phyloP scores from a whole-genome alignment of 2,113 vertebrate genomes.

The Dolichallabes microphthalmus region DNA sequence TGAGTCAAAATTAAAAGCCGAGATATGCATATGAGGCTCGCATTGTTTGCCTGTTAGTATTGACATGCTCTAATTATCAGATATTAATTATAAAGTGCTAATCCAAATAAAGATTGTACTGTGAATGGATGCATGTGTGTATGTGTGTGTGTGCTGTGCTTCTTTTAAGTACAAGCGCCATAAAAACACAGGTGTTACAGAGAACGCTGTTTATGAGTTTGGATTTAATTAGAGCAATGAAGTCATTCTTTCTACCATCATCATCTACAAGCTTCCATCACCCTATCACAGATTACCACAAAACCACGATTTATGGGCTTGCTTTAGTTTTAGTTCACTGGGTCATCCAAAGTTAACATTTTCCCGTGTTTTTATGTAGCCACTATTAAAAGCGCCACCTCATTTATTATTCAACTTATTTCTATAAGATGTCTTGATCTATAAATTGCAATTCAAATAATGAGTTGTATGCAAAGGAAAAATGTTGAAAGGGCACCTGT shows the following conservation, averaged over 20 bases:
- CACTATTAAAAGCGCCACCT: conserved; percentile 36
- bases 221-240: conserved; percentile 23
- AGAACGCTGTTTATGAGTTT: conserved; percentile 18
- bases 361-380: conserved; percentile 12
- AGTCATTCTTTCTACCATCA: conserved; percentile 4
- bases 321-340: conserved; percentile 18
- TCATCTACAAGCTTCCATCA: conserved; percentile 28
- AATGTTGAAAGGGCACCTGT: too few species aligned
- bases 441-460: background rate
- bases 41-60: conserved; percentile 11
- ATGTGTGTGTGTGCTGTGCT: background rate
- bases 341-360: conserved; percentile 41
- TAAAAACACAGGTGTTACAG: conserved; percentile 32
- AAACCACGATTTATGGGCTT: conserved; percentile 36
- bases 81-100: conserved; percentile 44
- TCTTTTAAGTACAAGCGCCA: background rate
- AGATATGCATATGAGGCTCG: conserved; percentile 35
- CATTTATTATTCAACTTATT: conserved; percentile 12
- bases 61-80: conserved; percentile 22
- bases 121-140: conserved; percentile 28
- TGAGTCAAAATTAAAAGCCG: background rate
- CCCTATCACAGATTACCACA: conserved; percentile 13
- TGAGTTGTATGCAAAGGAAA: background rate
- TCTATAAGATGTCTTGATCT: conserved; percentile 1
- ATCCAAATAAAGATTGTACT: conserved; percentile 35